A percentile compares a stretch with the other conserved stretches of the same genome.
phyloP scores from a whole-genome alignment of 2,797 vertebrate genomes.

The Danio kyathit region DNA sequence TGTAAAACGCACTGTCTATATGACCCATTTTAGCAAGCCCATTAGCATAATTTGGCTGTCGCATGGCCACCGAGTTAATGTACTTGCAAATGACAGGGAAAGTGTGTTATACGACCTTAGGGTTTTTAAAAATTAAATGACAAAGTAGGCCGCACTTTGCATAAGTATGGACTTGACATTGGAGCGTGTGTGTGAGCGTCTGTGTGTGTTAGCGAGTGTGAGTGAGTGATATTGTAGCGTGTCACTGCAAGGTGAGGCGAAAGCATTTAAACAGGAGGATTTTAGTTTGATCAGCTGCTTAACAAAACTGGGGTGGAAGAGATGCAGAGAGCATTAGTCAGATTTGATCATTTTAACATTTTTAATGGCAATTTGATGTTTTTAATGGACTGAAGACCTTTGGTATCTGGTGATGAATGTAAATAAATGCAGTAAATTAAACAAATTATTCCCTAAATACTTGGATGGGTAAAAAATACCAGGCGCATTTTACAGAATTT shows the following conservation, averaged over 20 bases:
- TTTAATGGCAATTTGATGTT: background rate
- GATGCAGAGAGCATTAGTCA: slow-evolving; percentile 18
- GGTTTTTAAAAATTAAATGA: slow-evolving; percentile 88
- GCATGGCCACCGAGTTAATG: slow-evolving; percentile 87
- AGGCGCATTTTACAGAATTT: no score
- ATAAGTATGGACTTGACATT: slow-evolving; percentile 75
- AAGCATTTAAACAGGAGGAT: slow-evolving; percentile 24
- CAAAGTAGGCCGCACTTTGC: slow-evolving; percentile 84
- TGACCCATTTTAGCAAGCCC: slow-evolving; percentile 90
- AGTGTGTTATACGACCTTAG: slow-evolving; percentile 88
- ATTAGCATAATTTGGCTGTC: slow-evolving; percentile 92
- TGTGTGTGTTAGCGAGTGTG: slow-evolving; percentile 33
- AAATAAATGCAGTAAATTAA: no score
- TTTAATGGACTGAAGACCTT: background rate
- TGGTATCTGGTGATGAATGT: background rate
- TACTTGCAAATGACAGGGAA: slow-evolving; percentile 92
- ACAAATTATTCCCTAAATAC: no score
- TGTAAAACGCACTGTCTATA: slow-evolving; percentile 83
- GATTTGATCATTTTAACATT: background rate
- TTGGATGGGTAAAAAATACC: no score
- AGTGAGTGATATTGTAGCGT: slow-evolving; percentile 60
- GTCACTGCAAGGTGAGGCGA: slow-evolving; percentile 49
- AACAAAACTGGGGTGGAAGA: background rate
- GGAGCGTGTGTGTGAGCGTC: slow-evolving; percentile 12
- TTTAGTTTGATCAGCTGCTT: slow-evolving; percentile 43